A percentile compares a stretch with the other conserved stretches of the same genome.
Evolutionary conservation across 2,797 vertebrate species (phyloP).

Genomic region (Propithecus deckenii): DNA sequence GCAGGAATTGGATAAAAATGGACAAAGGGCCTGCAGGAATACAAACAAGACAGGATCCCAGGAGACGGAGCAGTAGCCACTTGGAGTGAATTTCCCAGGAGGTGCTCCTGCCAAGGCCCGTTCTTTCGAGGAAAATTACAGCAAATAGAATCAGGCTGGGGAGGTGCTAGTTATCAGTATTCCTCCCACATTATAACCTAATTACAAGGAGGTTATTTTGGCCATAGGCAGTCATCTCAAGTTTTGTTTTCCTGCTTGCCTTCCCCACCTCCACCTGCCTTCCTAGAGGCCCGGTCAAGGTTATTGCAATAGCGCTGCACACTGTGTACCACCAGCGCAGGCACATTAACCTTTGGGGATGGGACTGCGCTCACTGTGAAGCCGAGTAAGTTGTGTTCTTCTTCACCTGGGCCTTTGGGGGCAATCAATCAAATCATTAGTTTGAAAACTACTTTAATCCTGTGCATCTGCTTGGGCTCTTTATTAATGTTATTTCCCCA

Average conservation of each 20-base stretch:
- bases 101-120: background rate
- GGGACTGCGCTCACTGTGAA: constrained; percentile 75
- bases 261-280: constrained; percentile 68
- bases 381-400: constrained; percentile 79
- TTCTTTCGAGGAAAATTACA: constrained; percentile 65
- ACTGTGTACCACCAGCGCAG: constrained; percentile 62
- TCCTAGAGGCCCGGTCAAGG: constrained; percentile 61
- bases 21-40: constrained; percentile 41
- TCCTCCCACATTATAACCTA: constrained; percentile 70
- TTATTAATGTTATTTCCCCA: constrained; percentile 71
- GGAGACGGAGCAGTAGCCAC: constrained; percentile 47
- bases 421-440: constrained; percentile 75
- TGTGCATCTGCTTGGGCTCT: constrained; percentile 68
- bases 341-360: constrained; percentile 75
- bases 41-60: background rate
- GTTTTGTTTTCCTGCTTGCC: constrained; percentile 66
- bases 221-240: constrained; percentile 74
- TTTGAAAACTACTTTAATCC: constrained; percentile 76
- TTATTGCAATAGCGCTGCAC: constrained; percentile 71
- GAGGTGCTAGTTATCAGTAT: constrained; percentile 64
- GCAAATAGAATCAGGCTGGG: constrained; percentile 33
- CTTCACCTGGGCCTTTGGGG: constrained; percentile 55
- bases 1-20: constrained; percentile 45
- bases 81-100: constrained; percentile 59
- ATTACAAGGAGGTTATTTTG: constrained; percentile 75